These are phyloP conservation scores for Drosophila sproati DNA, from an alignment of 1,140 invertebrate genomes.

Conservation along the genomic window DNA sequence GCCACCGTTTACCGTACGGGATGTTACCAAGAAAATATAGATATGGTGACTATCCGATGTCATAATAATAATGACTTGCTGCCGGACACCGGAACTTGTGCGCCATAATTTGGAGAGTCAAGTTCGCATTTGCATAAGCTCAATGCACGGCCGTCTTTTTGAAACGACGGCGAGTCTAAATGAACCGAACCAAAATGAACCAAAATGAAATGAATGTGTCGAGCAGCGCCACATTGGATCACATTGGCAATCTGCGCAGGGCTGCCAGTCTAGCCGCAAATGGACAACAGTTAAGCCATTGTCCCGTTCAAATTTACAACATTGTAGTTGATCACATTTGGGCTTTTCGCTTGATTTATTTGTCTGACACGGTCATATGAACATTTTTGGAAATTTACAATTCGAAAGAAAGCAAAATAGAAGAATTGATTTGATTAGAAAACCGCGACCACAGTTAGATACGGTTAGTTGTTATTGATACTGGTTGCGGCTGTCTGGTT, in stretches of 20 bases:
- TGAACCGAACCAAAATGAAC: not conserved
- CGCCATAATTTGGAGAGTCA: constrained; percentile 45
- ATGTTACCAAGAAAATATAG: not conserved
- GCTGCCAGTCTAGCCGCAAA: constrained; percentile 48
- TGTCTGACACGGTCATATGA: constrained; percentile 35
- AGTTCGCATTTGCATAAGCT: constrained; percentile 43
- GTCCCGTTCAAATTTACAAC: constrained; percentile 67
- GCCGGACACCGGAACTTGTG: constrained; percentile 53
- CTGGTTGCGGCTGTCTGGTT: constrained; percentile 22
- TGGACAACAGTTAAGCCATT: constrained; percentile 61
- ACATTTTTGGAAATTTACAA: constrained; percentile 21
- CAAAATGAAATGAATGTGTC: not conserved
- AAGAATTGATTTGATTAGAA: too few species aligned
- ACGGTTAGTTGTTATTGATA: constrained; percentile 39
- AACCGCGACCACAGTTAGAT: constrained; percentile 51
- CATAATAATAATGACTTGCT: constrained; percentile 75
- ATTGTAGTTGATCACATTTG: constrained; percentile 80
- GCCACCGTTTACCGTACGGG: constrained; percentile 32
- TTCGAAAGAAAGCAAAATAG: constrained; percentile 31
- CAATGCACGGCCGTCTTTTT: constrained; percentile 19
- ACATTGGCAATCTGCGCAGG: constrained; percentile 31
- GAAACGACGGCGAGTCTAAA: constrained; percentile 9
- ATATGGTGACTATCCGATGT: not conserved
- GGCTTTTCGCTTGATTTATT: constrained; percentile 78
- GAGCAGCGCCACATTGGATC: constrained; percentile 1